Evolutionary conservation across 2,888 invertebrate species (phyloP).

Genomic region (Xestia c-nigrum): DNA sequence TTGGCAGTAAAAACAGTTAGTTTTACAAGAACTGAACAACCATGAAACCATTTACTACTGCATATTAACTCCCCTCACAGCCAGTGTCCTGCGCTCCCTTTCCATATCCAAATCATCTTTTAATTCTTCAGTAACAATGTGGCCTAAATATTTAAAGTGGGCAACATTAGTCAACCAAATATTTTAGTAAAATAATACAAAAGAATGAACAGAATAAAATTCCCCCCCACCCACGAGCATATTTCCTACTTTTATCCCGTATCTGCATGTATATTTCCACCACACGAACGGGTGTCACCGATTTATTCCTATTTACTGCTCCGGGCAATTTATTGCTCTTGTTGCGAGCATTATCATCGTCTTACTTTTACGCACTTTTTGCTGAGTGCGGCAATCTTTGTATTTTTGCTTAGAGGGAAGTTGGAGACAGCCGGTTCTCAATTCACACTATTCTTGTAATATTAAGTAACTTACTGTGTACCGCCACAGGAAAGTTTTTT

Average conservation of each 20-base stretch:
- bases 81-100: too few relatives aligned
- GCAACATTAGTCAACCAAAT: neutral
- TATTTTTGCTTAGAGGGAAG: constrained; percentile 11
- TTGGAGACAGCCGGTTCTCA: constrained; percentile 4
- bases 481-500: neutral
- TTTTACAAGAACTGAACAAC: too few relatives aligned
- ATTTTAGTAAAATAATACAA: neutral
- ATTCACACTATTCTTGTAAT: neutral
- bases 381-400: constrained; percentile 14
- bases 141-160: neutral
- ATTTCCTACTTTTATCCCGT: neutral
- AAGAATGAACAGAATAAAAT: neutral
- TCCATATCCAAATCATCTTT: too few relatives aligned
- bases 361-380: constrained; percentile 44
- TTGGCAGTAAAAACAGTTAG: too few relatives aligned
- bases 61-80: too few relatives aligned
- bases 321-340: constrained; percentile 50
- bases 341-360: constrained; percentile 38
- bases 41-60: too few relatives aligned
- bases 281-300: constrained; percentile 28
- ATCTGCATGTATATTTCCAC: neutral
- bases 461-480: neutral
- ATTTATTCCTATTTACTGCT: constrained; percentile 50
- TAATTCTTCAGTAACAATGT: neutral
- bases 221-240: neutral